phyloP scores from a whole-genome alignment of 1,140 invertebrate species.

The Stegodyphus mimosarum region DNA sequence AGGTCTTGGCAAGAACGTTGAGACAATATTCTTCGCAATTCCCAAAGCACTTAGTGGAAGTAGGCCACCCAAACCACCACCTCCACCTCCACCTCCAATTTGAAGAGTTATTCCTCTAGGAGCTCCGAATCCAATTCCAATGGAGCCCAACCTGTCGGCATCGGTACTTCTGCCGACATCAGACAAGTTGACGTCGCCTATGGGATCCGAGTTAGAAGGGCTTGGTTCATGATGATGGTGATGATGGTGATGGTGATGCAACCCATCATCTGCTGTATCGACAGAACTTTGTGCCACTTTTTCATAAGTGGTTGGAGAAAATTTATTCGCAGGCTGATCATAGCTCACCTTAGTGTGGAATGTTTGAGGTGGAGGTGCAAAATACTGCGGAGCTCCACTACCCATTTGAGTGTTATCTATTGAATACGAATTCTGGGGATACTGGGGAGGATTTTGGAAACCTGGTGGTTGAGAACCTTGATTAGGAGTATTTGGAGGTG shows the following conservation, averaged over 20 bases:
- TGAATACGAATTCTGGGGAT: neutral
- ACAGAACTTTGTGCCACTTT: constrained; percentile 23
- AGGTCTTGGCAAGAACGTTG: constrained; percentile 26
- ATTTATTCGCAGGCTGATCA: neutral
- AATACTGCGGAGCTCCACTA: constrained; percentile 41
- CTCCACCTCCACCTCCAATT: constrained; percentile 34
- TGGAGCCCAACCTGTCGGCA: constrained; percentile 41
- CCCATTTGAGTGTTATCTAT: neutral
- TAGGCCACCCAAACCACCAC: neutral
- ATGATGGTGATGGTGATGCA: constrained; percentile 45
- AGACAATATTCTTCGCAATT: constrained; percentile 21
- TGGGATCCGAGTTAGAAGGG: neutral
- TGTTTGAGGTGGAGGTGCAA: constrained; percentile 51
- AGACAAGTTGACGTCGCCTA: constrained; percentile 43
- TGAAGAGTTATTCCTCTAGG: constrained; percentile 48
- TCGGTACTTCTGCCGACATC: constrained; percentile 29
- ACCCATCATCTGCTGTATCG: constrained; percentile 6
- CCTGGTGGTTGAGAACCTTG: neutral
- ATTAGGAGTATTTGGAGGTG: neutral
- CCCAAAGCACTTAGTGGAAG: constrained; percentile 46
- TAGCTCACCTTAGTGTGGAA: constrained; percentile 53
- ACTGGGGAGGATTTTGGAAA: neutral
- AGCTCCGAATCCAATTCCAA: constrained; percentile 12
- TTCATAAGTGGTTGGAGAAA: neutral
- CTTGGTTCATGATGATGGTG: constrained; percentile 38